Conservation (phyloP, 2,888 invertebrate species). For the Brachylomia viminalis region DNA sequence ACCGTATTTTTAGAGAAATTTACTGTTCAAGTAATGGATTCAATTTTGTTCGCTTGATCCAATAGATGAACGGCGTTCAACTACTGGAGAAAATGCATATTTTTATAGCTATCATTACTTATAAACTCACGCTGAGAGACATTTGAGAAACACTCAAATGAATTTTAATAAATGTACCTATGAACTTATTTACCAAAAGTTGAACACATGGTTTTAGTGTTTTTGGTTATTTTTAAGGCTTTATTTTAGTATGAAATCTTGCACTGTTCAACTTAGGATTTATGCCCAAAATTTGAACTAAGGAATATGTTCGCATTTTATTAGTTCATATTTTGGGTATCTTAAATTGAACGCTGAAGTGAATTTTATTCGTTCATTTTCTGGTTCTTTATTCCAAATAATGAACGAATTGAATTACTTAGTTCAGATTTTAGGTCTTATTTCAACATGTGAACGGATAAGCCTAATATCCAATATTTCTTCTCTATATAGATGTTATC, state of each 20-base stretch:
- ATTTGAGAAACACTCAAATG: background rate
- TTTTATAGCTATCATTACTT: background rate
- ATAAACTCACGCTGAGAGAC: background rate
- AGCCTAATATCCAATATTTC: no score
- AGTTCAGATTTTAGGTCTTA: no score
- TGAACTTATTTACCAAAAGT: background rate
- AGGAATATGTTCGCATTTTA: background rate
- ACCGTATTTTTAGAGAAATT: background rate
- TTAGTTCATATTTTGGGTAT: background rate
- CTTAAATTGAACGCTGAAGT: no score
- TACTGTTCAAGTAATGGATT: background rate
- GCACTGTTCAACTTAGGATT: slow-evolving; percentile 1
- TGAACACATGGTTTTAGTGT: background rate
- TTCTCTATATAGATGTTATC: no score
- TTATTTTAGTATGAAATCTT: slow-evolving; percentile 4
- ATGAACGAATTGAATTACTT: no score
- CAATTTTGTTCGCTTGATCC: background rate
- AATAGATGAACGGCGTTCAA: background rate
- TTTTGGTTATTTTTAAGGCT: background rate
- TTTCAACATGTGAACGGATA: no score
- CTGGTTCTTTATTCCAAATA: no score
- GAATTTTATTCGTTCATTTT: no score
- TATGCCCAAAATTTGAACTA: background rate
- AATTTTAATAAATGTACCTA: slow-evolving; percentile 1
- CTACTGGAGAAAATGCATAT: background rate